phyloP scores from a whole-genome alignment of 2,888 invertebrate species.

The Heteromyza rotundicornis region DNA sequence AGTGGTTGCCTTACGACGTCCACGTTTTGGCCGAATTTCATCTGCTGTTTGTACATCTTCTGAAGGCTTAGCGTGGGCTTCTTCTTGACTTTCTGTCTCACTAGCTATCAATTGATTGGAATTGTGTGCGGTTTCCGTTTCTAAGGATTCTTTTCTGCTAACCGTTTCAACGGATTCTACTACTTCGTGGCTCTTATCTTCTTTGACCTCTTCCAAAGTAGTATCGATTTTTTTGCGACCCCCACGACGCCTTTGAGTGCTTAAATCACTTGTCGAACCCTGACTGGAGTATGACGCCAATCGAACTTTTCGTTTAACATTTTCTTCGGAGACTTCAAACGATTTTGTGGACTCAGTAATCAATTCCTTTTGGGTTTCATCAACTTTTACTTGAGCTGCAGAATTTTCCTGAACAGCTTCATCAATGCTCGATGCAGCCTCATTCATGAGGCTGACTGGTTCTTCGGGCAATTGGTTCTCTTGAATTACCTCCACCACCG shows the following conservation, averaged over 20 bases:
- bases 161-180: too few species aligned
- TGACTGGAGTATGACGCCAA: neutral
- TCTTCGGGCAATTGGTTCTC: slow-evolving; percentile 13
- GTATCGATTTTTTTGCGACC: slow-evolving; percentile 8
- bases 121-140: too few species aligned
- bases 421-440: slow-evolving; percentile 16
- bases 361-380: slow-evolving; percentile 10
- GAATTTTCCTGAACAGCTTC: neutral
- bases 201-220: neutral
- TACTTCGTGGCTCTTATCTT: neutral
- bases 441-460: slow-evolving; percentile 11
- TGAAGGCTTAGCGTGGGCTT: too few species aligned
- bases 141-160: too few species aligned
- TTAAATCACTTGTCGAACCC: neutral
- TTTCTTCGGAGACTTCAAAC: too few species aligned
- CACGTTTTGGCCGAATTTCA: neutral
- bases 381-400: neutral
- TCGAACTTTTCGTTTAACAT: neutral
- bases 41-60: too few species aligned
- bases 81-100: too few species aligned
- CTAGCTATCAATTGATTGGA: too few species aligned
- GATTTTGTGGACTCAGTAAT: too few species aligned
- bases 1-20: slow-evolving; percentile 7
- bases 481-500: neutral
- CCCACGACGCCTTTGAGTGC: neutral